These are phyloP conservation scores for Lacerta agilis DNA, from an alignment of 2,797 vertebrate species.

Conservation along the genomic window DNA sequence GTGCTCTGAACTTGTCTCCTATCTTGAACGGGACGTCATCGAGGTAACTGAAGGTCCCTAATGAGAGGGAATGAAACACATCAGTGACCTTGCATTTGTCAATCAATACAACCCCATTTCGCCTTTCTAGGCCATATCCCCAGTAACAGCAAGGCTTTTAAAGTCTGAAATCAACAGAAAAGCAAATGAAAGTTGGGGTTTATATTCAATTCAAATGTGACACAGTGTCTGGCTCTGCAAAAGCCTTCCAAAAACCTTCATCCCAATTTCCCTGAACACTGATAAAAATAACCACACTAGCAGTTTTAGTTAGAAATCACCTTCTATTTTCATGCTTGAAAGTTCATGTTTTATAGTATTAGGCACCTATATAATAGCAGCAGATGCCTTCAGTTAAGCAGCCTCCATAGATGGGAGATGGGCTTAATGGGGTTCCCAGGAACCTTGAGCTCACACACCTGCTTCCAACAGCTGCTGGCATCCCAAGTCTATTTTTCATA, in stretches of 20 bases:
- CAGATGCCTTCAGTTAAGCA: neutral
- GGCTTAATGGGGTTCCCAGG: neutral
- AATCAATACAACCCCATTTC: neutral
- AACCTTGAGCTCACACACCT: neutral
- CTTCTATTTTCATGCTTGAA: neutral
- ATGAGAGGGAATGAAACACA: conserved; percentile 62
- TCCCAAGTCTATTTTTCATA: neutral
- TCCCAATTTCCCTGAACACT: neutral
- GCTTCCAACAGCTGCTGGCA: neutral
- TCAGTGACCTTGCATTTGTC: conserved; percentile 2
- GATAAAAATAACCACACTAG: neutral
- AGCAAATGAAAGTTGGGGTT: neutral
- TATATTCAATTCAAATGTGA: neutral
- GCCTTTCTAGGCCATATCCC: neutral
- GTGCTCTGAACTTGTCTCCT: conserved; percentile 94
- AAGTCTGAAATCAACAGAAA: neutral
- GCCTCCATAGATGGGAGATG: neutral
- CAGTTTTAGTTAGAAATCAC: neutral
- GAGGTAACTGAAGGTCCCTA: conserved; percentile 95
- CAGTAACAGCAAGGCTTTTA: neutral
- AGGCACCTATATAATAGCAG: neutral
- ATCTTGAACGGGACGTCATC: conserved; percentile 98
- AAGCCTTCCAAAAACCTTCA: no score
- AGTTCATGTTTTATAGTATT: neutral
- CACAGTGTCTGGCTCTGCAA: neutral